Percentiles rank a stretch among this genome's conserved stretches.
Evolutionary conservation across 2,797 vertebrate genomes (phyloP).

Genomic region (Petrocephalus sullivani): DNA sequence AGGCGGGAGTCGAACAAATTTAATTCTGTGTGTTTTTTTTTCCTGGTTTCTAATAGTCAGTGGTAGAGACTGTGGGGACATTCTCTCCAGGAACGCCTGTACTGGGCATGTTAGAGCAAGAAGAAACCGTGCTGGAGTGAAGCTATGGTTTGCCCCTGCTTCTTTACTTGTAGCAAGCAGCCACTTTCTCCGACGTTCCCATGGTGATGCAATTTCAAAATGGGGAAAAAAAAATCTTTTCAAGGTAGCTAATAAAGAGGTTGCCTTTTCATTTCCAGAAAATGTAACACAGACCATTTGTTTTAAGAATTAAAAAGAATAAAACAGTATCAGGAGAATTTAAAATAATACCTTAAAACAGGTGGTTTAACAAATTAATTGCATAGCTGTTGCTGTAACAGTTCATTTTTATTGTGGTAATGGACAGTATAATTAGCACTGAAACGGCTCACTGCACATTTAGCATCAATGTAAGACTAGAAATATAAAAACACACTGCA

Average conservation of each 20-base stretch:
- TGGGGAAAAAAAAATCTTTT: not conserved
- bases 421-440: not conserved
- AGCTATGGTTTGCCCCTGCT: not conserved
- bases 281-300: not conserved
- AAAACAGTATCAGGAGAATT: not conserved
- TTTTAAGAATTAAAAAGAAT: slow-evolving; percentile 13
- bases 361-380: slow-evolving; percentile 9
- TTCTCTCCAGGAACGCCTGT: not conserved
- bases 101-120: not conserved
- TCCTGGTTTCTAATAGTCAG: not conserved
- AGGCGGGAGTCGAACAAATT: not conserved
- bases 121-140: not conserved
- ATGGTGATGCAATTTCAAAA: not conserved
- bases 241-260: not conserved
- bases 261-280: not conserved
- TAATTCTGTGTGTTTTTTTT: not conserved
- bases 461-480: not conserved
- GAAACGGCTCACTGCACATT: not conserved
- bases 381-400: not conserved
- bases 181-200: not conserved
- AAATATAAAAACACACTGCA: not conserved
- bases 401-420: slow-evolving; percentile 1
- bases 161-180: not conserved
- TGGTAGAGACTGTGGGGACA: not conserved
- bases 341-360: slow-evolving; percentile 11